Percentiles rank a stretch among this genome's conserved stretches.
Conservation (phyloP, 2,888 invertebrate genomes). For the Mythimna lalbum region DNA sequence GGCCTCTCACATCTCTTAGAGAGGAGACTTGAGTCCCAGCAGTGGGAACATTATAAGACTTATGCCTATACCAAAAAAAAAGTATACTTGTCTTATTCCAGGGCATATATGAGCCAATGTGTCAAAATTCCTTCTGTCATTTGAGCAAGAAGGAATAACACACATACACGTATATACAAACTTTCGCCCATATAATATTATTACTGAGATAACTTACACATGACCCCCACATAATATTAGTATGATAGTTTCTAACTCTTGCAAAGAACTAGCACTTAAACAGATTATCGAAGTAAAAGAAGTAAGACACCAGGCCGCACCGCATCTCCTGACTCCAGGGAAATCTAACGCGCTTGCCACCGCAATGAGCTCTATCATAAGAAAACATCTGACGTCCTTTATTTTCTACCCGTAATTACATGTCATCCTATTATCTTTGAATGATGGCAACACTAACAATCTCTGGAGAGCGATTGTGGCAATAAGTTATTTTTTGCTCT, state of each 20-base stretch:
- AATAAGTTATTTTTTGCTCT: conserved; percentile 33
- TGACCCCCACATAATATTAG: no score
- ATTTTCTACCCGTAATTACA: conserved; percentile 59
- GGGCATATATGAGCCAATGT: no score
- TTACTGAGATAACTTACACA: no score
- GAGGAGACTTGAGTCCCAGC: no score
- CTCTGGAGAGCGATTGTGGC: conserved; percentile 39
- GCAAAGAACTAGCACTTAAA: conserved; percentile 8
- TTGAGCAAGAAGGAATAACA: no score
- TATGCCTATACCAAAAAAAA: no score
- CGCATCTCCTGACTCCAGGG: conserved; percentile 55
- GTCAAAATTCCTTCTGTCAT: no score
- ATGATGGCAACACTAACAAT: conserved; percentile 52
- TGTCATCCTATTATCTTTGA: conserved; percentile 59
- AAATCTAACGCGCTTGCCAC: conserved; percentile 66
- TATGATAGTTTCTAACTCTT: not conserved
- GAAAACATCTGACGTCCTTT: conserved; percentile 58
- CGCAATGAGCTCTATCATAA: conserved; percentile 64
- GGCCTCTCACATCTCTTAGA: no score
- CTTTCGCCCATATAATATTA: no score
- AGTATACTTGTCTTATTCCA: no score
- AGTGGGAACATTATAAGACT: no score
- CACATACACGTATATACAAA: no score
- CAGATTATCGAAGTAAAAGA: conserved; percentile 50
- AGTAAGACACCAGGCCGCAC: conserved; percentile 36